These are phyloP conservation scores for Beroe forskalii DNA, from an alignment of 37 sponge, comb jelly and placozoan species.

Conservation along the genomic window DNA sequence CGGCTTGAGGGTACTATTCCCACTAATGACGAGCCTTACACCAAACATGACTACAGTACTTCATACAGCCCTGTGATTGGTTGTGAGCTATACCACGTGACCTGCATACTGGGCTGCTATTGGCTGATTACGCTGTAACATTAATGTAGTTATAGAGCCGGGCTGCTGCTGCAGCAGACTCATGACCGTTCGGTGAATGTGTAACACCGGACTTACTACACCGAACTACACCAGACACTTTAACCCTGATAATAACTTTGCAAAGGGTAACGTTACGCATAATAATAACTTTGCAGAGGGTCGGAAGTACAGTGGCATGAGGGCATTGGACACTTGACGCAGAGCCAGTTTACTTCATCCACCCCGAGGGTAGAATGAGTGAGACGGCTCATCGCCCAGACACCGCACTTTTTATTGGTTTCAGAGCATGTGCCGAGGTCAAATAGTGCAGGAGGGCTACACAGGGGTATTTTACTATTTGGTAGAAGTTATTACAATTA, in stretches of 20 bases:
- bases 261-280: not conserved
- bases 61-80: not conserved
- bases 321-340: no score
- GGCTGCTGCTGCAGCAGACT: not conserved
- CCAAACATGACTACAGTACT: no score
- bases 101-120: not conserved
- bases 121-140: conserved; percentile 20
- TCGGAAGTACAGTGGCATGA: not conserved
- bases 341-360: no score
- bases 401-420: no score
- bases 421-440: no score
- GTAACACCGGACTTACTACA: not conserved
- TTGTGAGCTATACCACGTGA: not conserved
- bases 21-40: no score
- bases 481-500: no score
- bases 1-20: no score
- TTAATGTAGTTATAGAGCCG: not conserved
- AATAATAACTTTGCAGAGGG: not conserved
- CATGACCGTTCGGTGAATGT: not conserved
- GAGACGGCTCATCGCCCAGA: no score
- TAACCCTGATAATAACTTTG: not conserved
- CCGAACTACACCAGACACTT: not conserved
- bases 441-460: no score
- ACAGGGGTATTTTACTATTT: no score
- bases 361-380: no score